These are phyloP conservation scores for Hassar affinis DNA, from an alignment of 2,113 vertebrate species.

Conservation along the genomic window DNA sequence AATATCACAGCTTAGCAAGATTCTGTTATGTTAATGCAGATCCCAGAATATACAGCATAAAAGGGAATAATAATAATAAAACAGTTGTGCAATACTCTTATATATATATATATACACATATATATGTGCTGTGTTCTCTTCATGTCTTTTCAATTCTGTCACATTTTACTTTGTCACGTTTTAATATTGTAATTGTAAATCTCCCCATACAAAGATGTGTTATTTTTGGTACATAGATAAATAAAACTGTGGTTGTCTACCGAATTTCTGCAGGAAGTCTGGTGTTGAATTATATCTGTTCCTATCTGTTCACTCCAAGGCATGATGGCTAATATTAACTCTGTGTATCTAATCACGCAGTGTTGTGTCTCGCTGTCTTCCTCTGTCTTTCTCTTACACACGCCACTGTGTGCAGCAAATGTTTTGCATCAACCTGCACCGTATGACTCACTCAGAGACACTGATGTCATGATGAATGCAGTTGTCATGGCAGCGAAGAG, in stretches of 20 bases:
- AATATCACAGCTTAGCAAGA: conserved; percentile 12
- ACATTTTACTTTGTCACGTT: conserved; percentile 43
- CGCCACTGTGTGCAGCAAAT: conserved; percentile 21
- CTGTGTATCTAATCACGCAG: conserved; percentile 1
- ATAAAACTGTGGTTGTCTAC: conserved; percentile 70
- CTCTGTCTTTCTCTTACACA: conserved; percentile 31
- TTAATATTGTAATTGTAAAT: conserved; percentile 64
- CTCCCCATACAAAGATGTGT: conserved; percentile 70
- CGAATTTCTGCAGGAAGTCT: conserved; percentile 9
- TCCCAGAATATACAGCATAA: conserved; percentile 33
- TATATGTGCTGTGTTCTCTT: conserved; percentile 61
- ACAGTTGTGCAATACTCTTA: conserved; percentile 64
- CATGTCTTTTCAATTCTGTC: conserved; percentile 56
- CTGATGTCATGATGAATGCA: conserved; percentile 65
- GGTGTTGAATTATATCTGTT: not conserved
- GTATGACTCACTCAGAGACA: conserved; percentile 68
- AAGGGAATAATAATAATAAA: conserved; percentile 59
- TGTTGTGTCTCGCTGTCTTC: not conserved
- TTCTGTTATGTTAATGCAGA: conserved; percentile 36
- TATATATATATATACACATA: no score
- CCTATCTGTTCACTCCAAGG: not conserved
- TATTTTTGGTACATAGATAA: conserved; percentile 82
- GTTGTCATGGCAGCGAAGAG: conserved; percentile 66
- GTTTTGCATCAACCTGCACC: conserved; percentile 43
- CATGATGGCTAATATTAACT: not conserved